These are phyloP conservation scores for Zaprionus gabonicus DNA, from an alignment of 1,140 invertebrate species.

Conservation along the genomic window DNA sequence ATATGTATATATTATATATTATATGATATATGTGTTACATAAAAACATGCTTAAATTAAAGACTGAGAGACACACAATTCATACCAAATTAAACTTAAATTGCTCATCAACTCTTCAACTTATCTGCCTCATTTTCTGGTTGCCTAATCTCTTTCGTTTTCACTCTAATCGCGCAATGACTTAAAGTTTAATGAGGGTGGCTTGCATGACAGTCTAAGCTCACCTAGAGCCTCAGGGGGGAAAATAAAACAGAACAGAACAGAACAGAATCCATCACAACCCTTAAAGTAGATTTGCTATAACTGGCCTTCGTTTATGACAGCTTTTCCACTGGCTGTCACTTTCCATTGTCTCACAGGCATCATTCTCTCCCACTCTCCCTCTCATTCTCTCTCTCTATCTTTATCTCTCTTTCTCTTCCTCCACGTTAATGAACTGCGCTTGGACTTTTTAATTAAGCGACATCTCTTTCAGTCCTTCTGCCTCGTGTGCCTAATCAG, in stretches of 20 bases:
- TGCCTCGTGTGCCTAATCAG: slow-evolving; percentile 54
- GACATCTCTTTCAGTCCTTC: slow-evolving; percentile 41
- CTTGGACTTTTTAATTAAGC: slow-evolving; percentile 66
- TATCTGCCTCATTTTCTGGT: too few relatives aligned
- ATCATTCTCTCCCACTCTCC: background rate
- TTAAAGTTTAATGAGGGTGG: slow-evolving; percentile 62
- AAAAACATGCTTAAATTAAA: too few relatives aligned
- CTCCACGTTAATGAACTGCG: background rate
- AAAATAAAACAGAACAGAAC: slow-evolving; percentile 7
- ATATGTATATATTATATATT: too few relatives aligned
- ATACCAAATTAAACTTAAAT: too few relatives aligned
- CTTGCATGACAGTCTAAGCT: slow-evolving; percentile 44
- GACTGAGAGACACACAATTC: too few relatives aligned
- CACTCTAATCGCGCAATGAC: slow-evolving; percentile 41
- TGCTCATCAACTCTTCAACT: too few relatives aligned
- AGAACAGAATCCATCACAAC: slow-evolving; percentile 17
- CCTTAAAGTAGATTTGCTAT: slow-evolving; percentile 13
- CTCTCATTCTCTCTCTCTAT: background rate
- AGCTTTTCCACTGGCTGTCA: slow-evolving; percentile 42
- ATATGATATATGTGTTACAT: too few relatives aligned
- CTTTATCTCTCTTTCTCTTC: background rate
- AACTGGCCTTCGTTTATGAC: slow-evolving; percentile 50
- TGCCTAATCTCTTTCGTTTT: slow-evolving; percentile 17
- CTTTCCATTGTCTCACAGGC: slow-evolving; percentile 3
- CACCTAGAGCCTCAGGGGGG: background rate